Conservation (phyloP, 1,140 invertebrate genomes). For the Periplaneta americana region DNA sequence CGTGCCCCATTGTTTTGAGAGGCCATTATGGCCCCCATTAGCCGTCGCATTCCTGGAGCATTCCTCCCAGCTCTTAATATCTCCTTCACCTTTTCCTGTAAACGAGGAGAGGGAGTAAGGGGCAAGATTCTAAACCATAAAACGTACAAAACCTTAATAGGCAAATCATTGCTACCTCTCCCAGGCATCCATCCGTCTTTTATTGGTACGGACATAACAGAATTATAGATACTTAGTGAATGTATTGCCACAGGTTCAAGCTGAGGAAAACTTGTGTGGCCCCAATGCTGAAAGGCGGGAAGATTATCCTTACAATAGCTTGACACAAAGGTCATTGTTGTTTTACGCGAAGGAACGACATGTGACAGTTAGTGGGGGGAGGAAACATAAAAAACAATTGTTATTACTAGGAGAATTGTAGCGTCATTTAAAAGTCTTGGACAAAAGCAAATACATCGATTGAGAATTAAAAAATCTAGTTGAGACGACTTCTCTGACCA, state of each 20-base stretch:
- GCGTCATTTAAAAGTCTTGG: no score
- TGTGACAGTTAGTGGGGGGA: not conserved
- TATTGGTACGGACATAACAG: not conserved
- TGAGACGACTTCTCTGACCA: no score
- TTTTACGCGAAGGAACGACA: not conserved
- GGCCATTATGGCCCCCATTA: not conserved
- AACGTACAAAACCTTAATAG: not conserved
- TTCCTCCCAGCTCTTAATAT: not conserved
- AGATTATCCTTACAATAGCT: not conserved
- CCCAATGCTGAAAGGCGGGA: not conserved
- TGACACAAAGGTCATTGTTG: not conserved
- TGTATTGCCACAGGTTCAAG: not conserved
- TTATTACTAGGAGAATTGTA: not conserved
- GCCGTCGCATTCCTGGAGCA: not conserved
- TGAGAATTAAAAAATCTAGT: no score
- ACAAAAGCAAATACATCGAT: no score
- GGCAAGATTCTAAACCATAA: not conserved
- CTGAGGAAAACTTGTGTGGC: not conserved
- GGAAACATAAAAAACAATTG: not conserved
- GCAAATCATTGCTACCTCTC: not conserved
- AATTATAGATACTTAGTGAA: not conserved
- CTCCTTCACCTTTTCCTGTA: not conserved
- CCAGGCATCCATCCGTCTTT: not conserved
- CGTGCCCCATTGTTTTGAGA: not conserved
- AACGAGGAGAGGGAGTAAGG: no score